Percentiles rank a stretch among this genome's conserved stretches.
phyloP scores from a whole-genome alignment of 1,140 invertebrate species.

The Prorops nasuta region DNA sequence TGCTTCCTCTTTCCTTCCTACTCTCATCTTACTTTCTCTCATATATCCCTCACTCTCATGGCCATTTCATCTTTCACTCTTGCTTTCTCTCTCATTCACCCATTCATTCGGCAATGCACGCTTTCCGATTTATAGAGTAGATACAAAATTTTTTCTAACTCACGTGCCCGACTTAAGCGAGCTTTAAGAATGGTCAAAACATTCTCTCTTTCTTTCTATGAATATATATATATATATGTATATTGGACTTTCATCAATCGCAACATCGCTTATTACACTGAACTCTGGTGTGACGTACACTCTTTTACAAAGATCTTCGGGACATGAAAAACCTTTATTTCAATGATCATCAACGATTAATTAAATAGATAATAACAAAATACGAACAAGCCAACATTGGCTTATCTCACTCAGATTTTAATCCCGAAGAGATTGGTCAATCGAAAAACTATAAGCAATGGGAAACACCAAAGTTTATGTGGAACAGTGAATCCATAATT shows the following conservation, averaged over 20 bases:
- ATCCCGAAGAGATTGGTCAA: constrained; percentile 33
- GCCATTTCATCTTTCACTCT: no score
- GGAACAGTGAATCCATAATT: constrained; percentile 20
- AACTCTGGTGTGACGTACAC: constrained; percentile 9
- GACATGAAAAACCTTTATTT: constrained; percentile 34
- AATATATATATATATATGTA: constrained; percentile 23
- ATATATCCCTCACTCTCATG: no score
- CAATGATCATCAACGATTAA: constrained; percentile 31
- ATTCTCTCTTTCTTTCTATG: constrained; percentile 32
- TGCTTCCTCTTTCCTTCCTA: constrained; percentile 13
- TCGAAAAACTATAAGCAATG: constrained; percentile 33
- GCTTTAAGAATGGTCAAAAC: constrained; percentile 19
- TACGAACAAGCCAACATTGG: constrained; percentile 30
- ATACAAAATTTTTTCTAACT: constrained; percentile 34
- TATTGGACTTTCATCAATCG: constrained; percentile 13
- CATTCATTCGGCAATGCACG: constrained; percentile 8
- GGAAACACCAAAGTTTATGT: constrained; percentile 13
- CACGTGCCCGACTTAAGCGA: constrained; percentile 21
- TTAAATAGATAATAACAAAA: constrained; percentile 36
- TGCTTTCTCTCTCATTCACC: no score
- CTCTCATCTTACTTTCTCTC: constrained; percentile 8
- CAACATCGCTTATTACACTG: constrained; percentile 19
- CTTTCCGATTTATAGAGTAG: constrained; percentile 25
- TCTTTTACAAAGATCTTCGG: constrained; percentile 26
- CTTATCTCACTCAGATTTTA: constrained; percentile 25